phyloP scores from a whole-genome alignment of 2,888 invertebrate species.

The Copidosoma aretas region DNA sequence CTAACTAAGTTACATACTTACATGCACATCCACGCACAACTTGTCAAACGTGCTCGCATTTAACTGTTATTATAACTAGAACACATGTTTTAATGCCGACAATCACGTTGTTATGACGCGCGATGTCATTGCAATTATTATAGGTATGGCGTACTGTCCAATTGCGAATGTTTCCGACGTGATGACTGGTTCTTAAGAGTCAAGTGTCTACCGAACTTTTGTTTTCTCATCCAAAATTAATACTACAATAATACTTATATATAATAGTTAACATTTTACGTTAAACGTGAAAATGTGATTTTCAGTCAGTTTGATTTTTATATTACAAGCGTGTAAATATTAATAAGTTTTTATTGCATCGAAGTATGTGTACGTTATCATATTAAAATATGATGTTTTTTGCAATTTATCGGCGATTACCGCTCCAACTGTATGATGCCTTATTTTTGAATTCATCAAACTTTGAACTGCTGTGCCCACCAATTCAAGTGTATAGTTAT shows the following conservation, averaged over 20 bases:
- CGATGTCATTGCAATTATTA: conserved; percentile 18
- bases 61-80: conserved; percentile 14
- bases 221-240: conserved; percentile 12
- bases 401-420: conserved; percentile 21
- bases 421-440: conserved; percentile 36
- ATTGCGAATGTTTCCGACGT: no score
- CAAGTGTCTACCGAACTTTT: no score
- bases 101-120: not conserved
- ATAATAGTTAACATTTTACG: conserved; percentile 17
- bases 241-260: conserved; percentile 17
- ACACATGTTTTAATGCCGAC: not conserved
- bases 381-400: conserved; percentile 1
- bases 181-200: no score
- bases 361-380: conserved; percentile 1
- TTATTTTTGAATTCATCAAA: conserved; percentile 25
- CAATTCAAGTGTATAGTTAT: no score
- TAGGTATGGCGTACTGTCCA: conserved; percentile 6
- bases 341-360: conserved; percentile 29
- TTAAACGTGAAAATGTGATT: conserved; percentile 21
- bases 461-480: not conserved
- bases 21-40: conserved; percentile 27
- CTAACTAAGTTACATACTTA: not conserved
- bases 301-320: conserved; percentile 37
- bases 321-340: conserved; percentile 34
- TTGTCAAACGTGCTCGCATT: conserved; percentile 28